Conservation (phyloP, 2,888 invertebrate species). For the Tetanocera ferruginea region DNA sequence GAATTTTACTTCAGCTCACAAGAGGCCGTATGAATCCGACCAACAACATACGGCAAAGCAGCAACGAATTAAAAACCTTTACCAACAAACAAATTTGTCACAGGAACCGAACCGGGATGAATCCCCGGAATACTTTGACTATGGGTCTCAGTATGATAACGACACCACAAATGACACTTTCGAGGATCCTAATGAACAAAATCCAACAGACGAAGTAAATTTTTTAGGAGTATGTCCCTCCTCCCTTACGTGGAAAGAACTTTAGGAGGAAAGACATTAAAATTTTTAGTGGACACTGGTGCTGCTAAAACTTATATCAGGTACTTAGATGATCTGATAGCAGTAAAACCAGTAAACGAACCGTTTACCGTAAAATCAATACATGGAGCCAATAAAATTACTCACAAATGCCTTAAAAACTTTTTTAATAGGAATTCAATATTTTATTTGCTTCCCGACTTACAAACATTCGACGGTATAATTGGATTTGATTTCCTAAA, state of each 20-base stretch:
- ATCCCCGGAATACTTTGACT: too few relatives aligned
- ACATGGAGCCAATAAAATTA: not conserved
- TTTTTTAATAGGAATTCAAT: not conserved
- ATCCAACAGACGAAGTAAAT: slow-evolving; percentile 12
- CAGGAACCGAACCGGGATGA: not conserved
- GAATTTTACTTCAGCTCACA: not conserved
- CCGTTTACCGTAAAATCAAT: slow-evolving; percentile 20
- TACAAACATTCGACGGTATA: not conserved
- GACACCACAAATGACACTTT: too few relatives aligned
- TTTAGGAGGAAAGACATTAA: not conserved
- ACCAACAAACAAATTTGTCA: not conserved
- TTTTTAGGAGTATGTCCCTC: not conserved
- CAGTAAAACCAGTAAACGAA: not conserved
- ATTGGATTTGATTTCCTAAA: not conserved
- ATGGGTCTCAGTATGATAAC: too few relatives aligned
- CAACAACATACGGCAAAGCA: slow-evolving; percentile 17
- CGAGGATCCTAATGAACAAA: not conserved
- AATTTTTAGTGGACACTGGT: not conserved
- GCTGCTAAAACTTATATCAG: not conserved
- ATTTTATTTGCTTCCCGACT: not conserved
- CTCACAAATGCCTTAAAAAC: not conserved
- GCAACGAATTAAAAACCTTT: slow-evolving; percentile 20
- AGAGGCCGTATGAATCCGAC: slow-evolving; percentile 8
- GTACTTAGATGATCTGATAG: not conserved
- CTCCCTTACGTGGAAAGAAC: not conserved